These are phyloP conservation scores for Alaudala cheleensis DNA, from an alignment of 2,113 vertebrate genomes.

Conservation along the genomic window DNA sequence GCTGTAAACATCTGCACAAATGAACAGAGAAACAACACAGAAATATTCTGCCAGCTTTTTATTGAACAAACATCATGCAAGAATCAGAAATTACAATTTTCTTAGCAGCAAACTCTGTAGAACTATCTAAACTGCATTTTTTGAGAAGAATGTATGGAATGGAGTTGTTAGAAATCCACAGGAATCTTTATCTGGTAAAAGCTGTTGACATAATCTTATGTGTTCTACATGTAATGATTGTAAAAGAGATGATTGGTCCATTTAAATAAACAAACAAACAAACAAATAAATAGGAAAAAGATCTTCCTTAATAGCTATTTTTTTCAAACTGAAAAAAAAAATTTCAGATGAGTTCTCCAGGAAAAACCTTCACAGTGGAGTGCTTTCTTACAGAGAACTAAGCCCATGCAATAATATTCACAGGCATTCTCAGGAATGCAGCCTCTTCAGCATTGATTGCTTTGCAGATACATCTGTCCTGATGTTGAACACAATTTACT, in stretches of 20 bases:
- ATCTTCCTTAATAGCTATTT: not conserved
- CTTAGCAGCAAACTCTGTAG: not conserved
- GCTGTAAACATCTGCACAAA: not conserved
- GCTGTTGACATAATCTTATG: not conserved
- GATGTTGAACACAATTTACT: not conserved
- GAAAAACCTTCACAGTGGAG: not conserved
- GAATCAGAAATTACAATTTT: not conserved
- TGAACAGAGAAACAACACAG: not conserved
- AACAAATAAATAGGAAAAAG: accelerated
- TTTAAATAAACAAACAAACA: not conserved
- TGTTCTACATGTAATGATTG: not conserved
- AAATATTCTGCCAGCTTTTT: not conserved
- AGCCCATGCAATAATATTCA: not conserved
- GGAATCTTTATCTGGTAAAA: not conserved
- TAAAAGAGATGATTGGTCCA: not conserved
- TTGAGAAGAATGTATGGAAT: not conserved
- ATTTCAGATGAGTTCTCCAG: not conserved
- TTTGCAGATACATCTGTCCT: not conserved
- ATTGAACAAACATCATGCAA: not conserved
- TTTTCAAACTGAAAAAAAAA: not conserved
- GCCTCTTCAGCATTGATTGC: not conserved
- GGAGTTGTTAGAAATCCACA: not conserved
- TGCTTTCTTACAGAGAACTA: not conserved
- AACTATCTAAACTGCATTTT: not conserved
- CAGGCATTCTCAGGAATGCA: not conserved